A percentile compares a stretch with the other conserved stretches of the same genome.
Conservation (phyloP, 1,140 invertebrate species). For the Coelopa frigida region DNA sequence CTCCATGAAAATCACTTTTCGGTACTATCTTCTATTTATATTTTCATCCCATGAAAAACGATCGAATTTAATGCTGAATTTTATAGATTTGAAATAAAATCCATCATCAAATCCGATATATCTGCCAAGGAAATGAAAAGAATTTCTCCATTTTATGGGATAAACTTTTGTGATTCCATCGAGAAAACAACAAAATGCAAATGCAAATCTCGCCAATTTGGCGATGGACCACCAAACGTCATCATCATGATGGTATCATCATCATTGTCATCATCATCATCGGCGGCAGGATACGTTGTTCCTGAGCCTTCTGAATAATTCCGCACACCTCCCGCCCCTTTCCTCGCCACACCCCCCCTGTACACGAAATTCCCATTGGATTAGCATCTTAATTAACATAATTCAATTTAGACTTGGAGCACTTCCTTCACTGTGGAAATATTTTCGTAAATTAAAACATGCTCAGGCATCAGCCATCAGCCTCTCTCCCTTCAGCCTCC, state of each 20-base stretch:
- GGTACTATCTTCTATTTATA: no score
- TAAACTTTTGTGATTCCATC: neutral
- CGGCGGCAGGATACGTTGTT: neutral
- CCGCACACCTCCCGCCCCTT: neutral
- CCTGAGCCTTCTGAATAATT: neutral
- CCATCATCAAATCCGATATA: slow-evolving; percentile 2
- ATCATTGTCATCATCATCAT: no score
- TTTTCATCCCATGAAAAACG: neutral
- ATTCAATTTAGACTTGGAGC: slow-evolving; percentile 41
- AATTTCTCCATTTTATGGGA: neutral
- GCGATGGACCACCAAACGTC: neutral
- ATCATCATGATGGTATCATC: no score
- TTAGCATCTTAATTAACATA: slow-evolving; percentile 40
- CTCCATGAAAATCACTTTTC: no score
- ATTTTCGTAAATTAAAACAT: slow-evolving; percentile 9
- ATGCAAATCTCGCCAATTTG: slow-evolving; percentile 3
- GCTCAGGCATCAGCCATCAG: slow-evolving; percentile 3
- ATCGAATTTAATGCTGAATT: slow-evolving; percentile 3
- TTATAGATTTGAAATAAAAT: slow-evolving; percentile 3
- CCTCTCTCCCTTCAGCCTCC: slow-evolving; percentile 9
- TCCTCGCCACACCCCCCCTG: neutral
- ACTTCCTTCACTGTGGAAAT: slow-evolving; percentile 12
- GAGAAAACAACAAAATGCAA: slow-evolving; percentile 9
- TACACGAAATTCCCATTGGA: slow-evolving; percentile 4
- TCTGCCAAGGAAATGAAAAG: neutral